phyloP scores from a whole-genome alignment of 92 coral and sea anemone genomes.

The Desmophyllum pertusum region DNA sequence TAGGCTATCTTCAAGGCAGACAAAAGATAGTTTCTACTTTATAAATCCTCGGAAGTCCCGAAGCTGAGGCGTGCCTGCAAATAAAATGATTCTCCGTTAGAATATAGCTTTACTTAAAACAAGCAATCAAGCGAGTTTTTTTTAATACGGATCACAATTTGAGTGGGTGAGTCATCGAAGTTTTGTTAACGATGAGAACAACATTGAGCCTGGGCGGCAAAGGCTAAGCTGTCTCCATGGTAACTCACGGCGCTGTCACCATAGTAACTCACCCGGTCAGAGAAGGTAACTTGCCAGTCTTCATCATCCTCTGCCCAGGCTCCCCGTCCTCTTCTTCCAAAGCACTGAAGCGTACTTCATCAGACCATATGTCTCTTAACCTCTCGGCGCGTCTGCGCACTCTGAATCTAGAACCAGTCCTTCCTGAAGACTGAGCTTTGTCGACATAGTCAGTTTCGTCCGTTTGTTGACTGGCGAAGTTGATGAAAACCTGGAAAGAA shows the following conservation, averaged over 20 bases:
- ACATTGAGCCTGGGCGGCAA: no score
- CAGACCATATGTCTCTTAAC: conserved; percentile 61
- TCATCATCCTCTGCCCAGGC: conserved; percentile 58
- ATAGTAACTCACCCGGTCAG: conserved; percentile 48
- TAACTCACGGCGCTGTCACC: no score
- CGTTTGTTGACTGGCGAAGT: conserved; percentile 97
- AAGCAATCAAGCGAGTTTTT: neutral
- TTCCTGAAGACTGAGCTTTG: neutral
- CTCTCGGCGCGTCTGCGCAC: conserved; percentile 55
- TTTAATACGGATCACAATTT: no score
- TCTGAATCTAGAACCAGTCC: conserved; percentile 14
- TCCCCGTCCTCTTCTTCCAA: conserved; percentile 60
- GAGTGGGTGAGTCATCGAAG: neutral
- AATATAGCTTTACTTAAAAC: neutral
- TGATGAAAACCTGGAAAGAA: conserved; percentile 85
- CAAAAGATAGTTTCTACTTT: neutral
- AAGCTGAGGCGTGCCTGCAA: conserved; percentile 41
- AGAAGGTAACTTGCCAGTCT: conserved; percentile 50
- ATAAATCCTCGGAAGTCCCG: conserved; percentile 14
- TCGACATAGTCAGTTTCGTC: conserved; percentile 91
- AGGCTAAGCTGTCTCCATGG: no score
- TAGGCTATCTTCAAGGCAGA: no score
- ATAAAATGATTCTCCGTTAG: neutral
- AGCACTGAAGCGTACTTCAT: conserved; percentile 68
- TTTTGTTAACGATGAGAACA: no score